Evolutionary conservation across 2,113 vertebrate species (phyloP).

Genomic region (Centropus bengalensis): DNA sequence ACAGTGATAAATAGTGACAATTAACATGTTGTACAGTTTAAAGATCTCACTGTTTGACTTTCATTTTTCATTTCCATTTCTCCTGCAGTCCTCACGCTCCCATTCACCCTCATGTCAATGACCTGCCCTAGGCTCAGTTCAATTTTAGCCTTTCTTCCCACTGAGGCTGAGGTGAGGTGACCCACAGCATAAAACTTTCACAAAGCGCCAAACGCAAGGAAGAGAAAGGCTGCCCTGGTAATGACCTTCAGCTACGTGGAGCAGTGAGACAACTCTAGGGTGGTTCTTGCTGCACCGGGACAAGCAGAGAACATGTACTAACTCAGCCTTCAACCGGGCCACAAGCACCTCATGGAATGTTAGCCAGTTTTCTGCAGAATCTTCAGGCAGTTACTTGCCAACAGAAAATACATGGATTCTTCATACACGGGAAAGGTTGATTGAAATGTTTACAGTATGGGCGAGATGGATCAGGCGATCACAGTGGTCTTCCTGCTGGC

Average conservation of each 20-base stretch:
- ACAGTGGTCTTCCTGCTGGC: neutral
- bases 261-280: neutral
- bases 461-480: neutral
- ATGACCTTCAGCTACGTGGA: neutral
- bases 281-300: neutral
- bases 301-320: accelerated
- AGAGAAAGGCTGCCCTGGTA: neutral
- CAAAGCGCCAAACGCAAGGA: neutral
- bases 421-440: neutral
- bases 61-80: neutral
- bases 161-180: neutral
- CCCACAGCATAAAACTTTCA: neutral
- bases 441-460: neutral
- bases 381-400: neutral
- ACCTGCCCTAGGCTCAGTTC: neutral
- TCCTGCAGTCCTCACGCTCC: neutral
- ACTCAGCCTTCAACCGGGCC: neutral
- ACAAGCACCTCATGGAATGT: neutral
- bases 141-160: neutral
- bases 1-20: neutral
- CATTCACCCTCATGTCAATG: neutral
- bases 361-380: neutral
- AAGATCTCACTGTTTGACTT: neutral
- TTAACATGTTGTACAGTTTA: neutral
- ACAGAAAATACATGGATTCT: neutral